Base-by-base conservation (phyloP, 2,888 invertebrate species). In the Drosophila parthenogenetica region DNA sequence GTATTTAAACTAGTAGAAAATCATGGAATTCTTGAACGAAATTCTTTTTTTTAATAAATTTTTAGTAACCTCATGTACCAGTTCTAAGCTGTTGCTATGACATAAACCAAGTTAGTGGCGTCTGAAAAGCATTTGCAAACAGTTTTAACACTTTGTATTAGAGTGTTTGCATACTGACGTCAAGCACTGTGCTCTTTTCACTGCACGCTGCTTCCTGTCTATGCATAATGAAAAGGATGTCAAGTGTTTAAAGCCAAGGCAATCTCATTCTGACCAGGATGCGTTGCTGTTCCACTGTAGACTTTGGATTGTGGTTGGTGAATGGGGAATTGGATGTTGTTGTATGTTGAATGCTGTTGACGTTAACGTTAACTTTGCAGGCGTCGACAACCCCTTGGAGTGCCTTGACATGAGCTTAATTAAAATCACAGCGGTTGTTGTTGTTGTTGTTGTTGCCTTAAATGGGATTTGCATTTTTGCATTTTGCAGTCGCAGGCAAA, bases 171-270 rank as follows among this genome's bases (percentile, higher is more conserved):
- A 54, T 45, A 53, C 63, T 49, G 39, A 29, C 22, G 0, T 17
- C 3, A 22, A 29, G 14, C 70, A 65, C 39, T 75, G 76, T 65
- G 32, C 32, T 2, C 29, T n/a, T 13, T 29, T 25, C 25, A 29
- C 45, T 42, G 46, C 43, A 40, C 49, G 39, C n/a, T 40, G 66
- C 64, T 83, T 58, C 63, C 67, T 71, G 71, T 73, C 57, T 57
- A 57, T 62, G 53, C 72, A 77, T 63, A 66, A 63, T 60, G 57
- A 19, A 60, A 84, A 84, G 63, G 71, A 80, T 87, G 87, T 84
- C 87, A 81, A 84, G 81, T 77, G 84, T 29, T 83, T 65, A 60
- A 74, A 69, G 63, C 69, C 60, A 54, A 62, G 64, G 69, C 59
- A 57, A 46, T 46, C 13, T 13, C 37, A 22, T 14, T 37, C 45